Evolutionary conservation across 2,797 vertebrate genomes (phyloP).

Genomic region (Danio tinwini): DNA sequence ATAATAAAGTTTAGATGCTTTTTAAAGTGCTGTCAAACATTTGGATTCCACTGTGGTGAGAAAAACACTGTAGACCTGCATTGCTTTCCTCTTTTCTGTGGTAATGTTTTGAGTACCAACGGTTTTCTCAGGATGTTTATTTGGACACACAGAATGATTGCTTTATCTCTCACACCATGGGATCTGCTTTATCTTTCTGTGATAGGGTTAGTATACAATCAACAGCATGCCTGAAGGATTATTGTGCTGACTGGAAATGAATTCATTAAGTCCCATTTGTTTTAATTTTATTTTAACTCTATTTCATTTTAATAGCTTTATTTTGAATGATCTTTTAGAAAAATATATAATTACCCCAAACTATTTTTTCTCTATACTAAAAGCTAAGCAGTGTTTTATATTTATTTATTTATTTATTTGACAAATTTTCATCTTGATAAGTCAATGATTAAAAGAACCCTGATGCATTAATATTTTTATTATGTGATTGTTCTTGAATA

Average conservation of each 20-base stretch:
- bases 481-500: too few relatives aligned
- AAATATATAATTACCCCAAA: too few relatives aligned
- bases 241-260: slow-evolving; percentile 11
- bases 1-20: neutral
- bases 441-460: too few relatives aligned
- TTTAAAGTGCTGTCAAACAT: neutral
- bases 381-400: too few relatives aligned
- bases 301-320: too few relatives aligned
- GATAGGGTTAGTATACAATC: slow-evolving; percentile 17
- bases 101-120: slow-evolving; percentile 24
- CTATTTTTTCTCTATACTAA: too few relatives aligned
- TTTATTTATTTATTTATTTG: too few relatives aligned
- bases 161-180: slow-evolving; percentile 42
- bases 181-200: slow-evolving; percentile 39
- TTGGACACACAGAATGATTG: slow-evolving; percentile 30
- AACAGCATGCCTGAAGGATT: slow-evolving; percentile 21
- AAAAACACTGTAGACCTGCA: neutral
- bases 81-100: slow-evolving; percentile 25
- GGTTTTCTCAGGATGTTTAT: slow-evolving; percentile 35
- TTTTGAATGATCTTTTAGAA: too few relatives aligned
- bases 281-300: too few relatives aligned
- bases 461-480: too few relatives aligned
- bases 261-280: slow-evolving; percentile 30
- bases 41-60: neutral
- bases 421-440: too few relatives aligned